Evolutionary conservation across 2,888 invertebrate species (phyloP).

Genomic region (Drosophila monieri): DNA sequence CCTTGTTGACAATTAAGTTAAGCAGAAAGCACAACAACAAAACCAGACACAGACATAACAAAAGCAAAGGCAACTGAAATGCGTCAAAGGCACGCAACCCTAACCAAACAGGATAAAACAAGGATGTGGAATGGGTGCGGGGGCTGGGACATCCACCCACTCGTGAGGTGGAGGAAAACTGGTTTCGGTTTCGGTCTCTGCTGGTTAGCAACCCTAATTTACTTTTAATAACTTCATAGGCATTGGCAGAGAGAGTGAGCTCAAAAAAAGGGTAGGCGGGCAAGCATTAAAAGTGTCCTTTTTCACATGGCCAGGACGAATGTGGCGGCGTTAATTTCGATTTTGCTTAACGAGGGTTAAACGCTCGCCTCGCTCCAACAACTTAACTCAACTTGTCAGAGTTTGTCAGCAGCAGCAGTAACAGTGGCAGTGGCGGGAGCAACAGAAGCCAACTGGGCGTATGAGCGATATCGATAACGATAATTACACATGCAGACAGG

Average conservation of each 20-base stretch:
- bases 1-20: constrained; percentile 79
- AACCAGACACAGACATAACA: constrained; percentile 47
- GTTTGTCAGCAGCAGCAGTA: constrained; percentile 35
- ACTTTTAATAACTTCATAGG: constrained; percentile 82
- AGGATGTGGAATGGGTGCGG: constrained; percentile 1
- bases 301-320: constrained; percentile 62
- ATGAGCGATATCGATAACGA: constrained; percentile 77
- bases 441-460: constrained; percentile 57
- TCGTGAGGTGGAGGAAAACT: constrained; percentile 45
- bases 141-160: constrained; percentile 3
- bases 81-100: constrained; percentile 74
- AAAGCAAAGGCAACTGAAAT: constrained; percentile 52
- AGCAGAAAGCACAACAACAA: constrained; percentile 53
- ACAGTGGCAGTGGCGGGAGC: constrained; percentile 25
- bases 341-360: constrained; percentile 75
- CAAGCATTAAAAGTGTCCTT: constrained; percentile 76
- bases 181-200: constrained; percentile 61
- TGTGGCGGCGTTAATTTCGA: constrained; percentile 72
- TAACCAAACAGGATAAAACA: constrained; percentile 39
- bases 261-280: background rate
- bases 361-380: constrained; percentile 43
- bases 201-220: constrained; percentile 81
- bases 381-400: constrained; percentile 42
- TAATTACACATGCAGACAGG: constrained; percentile 69
- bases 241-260: constrained; percentile 21